These are phyloP conservation scores for Octodonta nipae DNA, from an alignment of 2,888 invertebrate genomes.

Conservation along the genomic window DNA sequence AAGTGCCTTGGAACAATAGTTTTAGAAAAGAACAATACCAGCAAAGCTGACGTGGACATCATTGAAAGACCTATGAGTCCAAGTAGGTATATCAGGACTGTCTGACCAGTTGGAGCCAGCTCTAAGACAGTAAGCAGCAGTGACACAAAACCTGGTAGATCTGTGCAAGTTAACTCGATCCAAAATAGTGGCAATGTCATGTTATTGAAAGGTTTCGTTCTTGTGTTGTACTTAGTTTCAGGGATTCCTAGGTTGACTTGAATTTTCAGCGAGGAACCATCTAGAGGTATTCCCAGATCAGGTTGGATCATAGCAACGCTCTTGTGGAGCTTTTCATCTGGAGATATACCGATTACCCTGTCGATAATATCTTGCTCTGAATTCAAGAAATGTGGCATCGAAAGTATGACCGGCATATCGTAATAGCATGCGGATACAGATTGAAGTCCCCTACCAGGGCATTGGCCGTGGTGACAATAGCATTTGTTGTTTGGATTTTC, in stretches of 20 bases:
- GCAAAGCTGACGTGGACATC: slow-evolving; percentile 24
- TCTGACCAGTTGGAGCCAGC: slow-evolving; percentile 21
- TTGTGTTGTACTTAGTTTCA: slow-evolving; percentile 45
- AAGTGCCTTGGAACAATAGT: slow-evolving; percentile 16
- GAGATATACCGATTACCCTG: slow-evolving; percentile 47
- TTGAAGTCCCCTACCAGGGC: slow-evolving; percentile 48
- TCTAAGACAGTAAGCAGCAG: slow-evolving; percentile 18
- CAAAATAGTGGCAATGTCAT: slow-evolving; percentile 57
- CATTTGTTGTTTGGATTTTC: slow-evolving; percentile 49
- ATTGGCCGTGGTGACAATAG: slow-evolving; percentile 56
- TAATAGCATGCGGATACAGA: slow-evolving; percentile 42
- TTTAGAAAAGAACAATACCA: slow-evolving; percentile 18
- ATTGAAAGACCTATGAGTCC: slow-evolving; percentile 26
- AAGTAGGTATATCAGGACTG: slow-evolving; percentile 22
- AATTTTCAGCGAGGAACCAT: slow-evolving; percentile 45
- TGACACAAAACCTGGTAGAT: slow-evolving; percentile 20
- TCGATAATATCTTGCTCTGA: slow-evolving; percentile 45
- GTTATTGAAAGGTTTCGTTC: slow-evolving; percentile 47
- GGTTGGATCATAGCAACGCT: slow-evolving; percentile 56
- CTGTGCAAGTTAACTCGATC: slow-evolving; percentile 45
- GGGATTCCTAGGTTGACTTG: slow-evolving; percentile 62
- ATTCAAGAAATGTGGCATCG: slow-evolving; percentile 47
- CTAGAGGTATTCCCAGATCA: slow-evolving; percentile 52
- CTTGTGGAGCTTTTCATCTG: slow-evolving; percentile 43
- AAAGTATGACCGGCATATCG: slow-evolving; percentile 58